These are phyloP conservation scores for Hydrophis major DNA, from an alignment of 2,797 vertebrate species.

Conservation along the genomic window DNA sequence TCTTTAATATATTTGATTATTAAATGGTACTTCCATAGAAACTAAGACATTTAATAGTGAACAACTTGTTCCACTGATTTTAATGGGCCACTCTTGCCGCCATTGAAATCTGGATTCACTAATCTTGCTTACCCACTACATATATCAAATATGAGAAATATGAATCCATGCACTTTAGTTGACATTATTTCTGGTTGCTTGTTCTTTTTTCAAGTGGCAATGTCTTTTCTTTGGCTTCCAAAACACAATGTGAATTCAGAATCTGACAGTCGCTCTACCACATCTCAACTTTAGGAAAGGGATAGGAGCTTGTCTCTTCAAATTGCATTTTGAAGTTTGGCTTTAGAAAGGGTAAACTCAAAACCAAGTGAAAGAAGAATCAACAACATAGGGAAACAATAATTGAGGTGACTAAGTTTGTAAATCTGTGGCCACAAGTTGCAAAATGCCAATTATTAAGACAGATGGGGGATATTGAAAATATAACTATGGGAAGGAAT, in stretches of 20 bases:
- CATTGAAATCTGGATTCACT: background rate
- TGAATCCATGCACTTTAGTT: background rate
- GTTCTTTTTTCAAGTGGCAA: background rate
- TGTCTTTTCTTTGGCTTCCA: background rate
- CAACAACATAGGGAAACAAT: background rate
- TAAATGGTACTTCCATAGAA: constrained; percentile 42
- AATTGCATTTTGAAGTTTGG: background rate
- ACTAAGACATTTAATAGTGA: background rate
- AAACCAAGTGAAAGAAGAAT: background rate
- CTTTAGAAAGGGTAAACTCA: background rate
- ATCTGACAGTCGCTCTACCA: background rate
- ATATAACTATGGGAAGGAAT: background rate
- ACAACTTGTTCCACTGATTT: background rate
- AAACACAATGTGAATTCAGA: background rate
- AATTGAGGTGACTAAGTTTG: background rate
- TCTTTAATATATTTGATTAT: constrained; percentile 26
- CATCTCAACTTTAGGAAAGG: background rate
- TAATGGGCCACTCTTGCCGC: too few relatives aligned
- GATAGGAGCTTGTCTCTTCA: background rate
- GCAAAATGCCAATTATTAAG: background rate
- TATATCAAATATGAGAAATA: background rate
- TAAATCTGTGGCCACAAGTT: background rate
- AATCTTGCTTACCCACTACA: background rate
- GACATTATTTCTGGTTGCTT: background rate
- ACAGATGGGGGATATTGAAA: background rate